Percentiles rank a stretch among this genome's conserved stretches.
Evolutionary conservation across 1,140 invertebrate genomes (phyloP).

Genomic region (Drosophila tropicalis): DNA sequence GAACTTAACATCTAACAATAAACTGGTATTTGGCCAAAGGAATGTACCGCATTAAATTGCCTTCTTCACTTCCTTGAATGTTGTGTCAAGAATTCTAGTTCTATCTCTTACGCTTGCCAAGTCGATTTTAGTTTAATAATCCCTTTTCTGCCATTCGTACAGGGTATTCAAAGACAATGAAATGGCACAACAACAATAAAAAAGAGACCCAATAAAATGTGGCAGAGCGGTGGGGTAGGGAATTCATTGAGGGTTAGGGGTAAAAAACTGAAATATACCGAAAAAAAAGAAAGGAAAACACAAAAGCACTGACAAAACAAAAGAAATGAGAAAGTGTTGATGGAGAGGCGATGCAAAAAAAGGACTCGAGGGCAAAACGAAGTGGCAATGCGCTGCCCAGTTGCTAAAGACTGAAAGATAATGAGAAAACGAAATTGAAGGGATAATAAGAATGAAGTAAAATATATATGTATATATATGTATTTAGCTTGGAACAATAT

Average conservation of each 20-base stretch:
- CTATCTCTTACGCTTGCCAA: no score
- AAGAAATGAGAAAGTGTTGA: constrained; percentile 55
- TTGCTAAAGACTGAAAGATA: constrained; percentile 22
- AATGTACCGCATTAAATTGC: no score
- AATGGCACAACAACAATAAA: constrained; percentile 39
- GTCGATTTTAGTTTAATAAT: not conserved
- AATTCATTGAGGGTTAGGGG: constrained; percentile 24
- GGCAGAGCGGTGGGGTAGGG: constrained; percentile 10
- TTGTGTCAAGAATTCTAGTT: no score
- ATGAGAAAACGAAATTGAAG: constrained; percentile 21
- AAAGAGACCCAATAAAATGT: constrained; percentile 25
- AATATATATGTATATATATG: constrained; percentile 21
- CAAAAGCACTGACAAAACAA: constrained; percentile 37
- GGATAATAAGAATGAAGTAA: constrained; percentile 29
- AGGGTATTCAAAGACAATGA: constrained; percentile 49
- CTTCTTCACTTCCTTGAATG: no score
- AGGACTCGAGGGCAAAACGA: constrained; percentile 25
- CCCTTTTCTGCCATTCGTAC: constrained; percentile 8
- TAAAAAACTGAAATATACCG: constrained; percentile 31
- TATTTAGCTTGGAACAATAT: not conserved
- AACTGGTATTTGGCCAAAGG: no score
- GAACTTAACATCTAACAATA: no score
- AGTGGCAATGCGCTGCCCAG: constrained; percentile 46
- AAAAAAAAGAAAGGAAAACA: constrained; percentile 22
- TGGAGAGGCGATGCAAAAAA: constrained; percentile 11